These are phyloP conservation scores for Gorilla gorilla DNA, from an alignment of 2,113 vertebrate genomes.

Conservation along the genomic window DNA sequence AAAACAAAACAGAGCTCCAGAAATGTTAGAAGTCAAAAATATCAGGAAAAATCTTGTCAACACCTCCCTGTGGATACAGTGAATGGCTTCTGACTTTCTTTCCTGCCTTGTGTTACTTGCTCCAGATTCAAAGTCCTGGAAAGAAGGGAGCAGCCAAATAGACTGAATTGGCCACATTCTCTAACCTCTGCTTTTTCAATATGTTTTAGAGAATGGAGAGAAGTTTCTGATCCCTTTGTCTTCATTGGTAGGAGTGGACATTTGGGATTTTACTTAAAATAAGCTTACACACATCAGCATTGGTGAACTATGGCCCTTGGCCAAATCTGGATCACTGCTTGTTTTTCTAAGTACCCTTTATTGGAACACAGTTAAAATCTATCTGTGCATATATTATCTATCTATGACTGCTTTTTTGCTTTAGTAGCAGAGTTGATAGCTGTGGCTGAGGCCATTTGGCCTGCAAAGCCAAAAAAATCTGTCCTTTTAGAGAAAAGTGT, in stretches of 20 bases:
- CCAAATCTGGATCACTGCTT: not conserved
- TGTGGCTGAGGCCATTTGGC: not conserved
- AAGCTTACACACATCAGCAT: no score
- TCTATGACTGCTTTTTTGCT: not conserved
- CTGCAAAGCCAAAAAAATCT: not conserved
- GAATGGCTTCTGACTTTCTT: not conserved
- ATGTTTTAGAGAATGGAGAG: not conserved
- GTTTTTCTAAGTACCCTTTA: not conserved
- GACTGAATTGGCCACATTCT: not conserved
- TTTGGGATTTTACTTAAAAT: not conserved
- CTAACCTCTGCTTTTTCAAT: not conserved
- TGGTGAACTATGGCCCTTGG: not conserved
- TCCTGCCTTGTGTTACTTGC: not conserved
- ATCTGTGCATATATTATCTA: not conserved
- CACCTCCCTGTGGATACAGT: accelerated
- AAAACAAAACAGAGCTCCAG: not conserved
- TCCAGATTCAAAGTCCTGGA: not conserved
- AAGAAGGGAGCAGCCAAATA: not conserved
- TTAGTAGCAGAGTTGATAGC: not conserved
- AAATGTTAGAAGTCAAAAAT: not conserved
- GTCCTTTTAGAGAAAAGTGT: not conserved
- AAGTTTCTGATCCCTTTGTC: not conserved
- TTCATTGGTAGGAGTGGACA: not conserved
- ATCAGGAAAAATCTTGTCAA: not conserved
- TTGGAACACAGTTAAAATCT: not conserved